Base-by-base conservation (phyloP, 2,113 vertebrate genomes). In the Cyphomyrus plagiostoma region DNA sequence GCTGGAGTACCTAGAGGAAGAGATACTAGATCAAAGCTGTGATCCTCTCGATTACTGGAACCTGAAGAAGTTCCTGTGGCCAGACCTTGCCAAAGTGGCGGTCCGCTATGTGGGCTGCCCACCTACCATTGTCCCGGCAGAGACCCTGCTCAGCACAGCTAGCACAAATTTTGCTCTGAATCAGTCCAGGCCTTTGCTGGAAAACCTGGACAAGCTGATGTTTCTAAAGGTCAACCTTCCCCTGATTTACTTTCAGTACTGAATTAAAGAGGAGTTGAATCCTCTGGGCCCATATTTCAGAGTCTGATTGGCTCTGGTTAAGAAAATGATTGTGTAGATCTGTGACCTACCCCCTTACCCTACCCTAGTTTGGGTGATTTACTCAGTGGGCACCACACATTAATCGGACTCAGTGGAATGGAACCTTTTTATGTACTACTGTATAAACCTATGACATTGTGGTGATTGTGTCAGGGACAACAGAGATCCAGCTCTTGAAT, bases 141-240 rank as follows among this genome's bases (percentile, higher is more conserved):
- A 99, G 89, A 97, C 96, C 92, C 96, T 99, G 92, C 98, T 99
- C 92, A 98, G 91, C 96, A 98, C 98, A 66, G 97, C 97, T 52
- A 96, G 96, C n/a, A 96, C 97, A 91, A 97, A 95, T 89, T 96
- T 96, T 93, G 95, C 94, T 91, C 96, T 96, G 3, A 97, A 97
- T 95, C 98, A 97, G 92, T 96, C 97, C 89, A 96, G 97, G 92
- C 95, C 98, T 91, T 93, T 94, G 93, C 95, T 97, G 94, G 98
- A 99, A 94, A 98, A 99, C 93, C 96, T 98, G 92, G 98, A 99
- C 95, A 97, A 97, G 91, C 97, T 99, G 87, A 95, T 99, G 92
- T 99, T 99, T 95, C 95, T 99, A 94, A 99, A 99, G 93, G 97
- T 99, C 91, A 99, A 99, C 94, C 98, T 99, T 94, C 98, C 98